A percentile compares a stretch with the other conserved stretches of the same genome.
Evolutionary conservation across 2,888 invertebrate genomes (phyloP).

Genomic region (Tenthredo distinguenda): DNA sequence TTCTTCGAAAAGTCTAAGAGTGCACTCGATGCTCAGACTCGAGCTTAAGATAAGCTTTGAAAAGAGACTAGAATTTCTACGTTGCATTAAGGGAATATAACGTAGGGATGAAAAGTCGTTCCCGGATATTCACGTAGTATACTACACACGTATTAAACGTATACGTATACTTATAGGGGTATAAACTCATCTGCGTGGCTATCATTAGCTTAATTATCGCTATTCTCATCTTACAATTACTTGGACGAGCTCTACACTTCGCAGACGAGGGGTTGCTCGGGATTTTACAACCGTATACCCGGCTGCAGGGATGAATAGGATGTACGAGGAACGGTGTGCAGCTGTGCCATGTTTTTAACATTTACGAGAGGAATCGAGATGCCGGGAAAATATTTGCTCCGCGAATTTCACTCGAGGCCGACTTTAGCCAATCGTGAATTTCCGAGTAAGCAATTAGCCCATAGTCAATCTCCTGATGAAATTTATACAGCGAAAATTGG

Average conservation of each 20-base stretch:
- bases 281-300: constrained; percentile 17
- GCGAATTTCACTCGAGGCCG: not conserved
- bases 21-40: not conserved
- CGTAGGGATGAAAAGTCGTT: not conserved
- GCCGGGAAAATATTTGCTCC: not conserved
- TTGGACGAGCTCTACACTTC: constrained; percentile 8
- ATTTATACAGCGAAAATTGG: not conserved
- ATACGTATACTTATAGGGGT: not conserved
- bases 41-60: not conserved
- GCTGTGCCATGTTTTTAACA: not conserved
- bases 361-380: not conserved
- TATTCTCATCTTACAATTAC: constrained; percentile 40
- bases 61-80: not conserved
- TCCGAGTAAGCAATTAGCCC: not conserved
- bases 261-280: not conserved
- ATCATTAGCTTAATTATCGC: constrained; percentile 50
- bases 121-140: not conserved
- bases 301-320: constrained; percentile 8
- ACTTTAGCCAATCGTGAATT: not conserved
- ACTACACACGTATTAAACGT: not conserved
- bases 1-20: not conserved
- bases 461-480: not conserved
- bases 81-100: not conserved
- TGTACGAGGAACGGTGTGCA: not conserved
- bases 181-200: constrained; percentile 2